Conservation (phyloP, 2,113 vertebrate genomes). For the Neopipo cinnamomea region DNA sequence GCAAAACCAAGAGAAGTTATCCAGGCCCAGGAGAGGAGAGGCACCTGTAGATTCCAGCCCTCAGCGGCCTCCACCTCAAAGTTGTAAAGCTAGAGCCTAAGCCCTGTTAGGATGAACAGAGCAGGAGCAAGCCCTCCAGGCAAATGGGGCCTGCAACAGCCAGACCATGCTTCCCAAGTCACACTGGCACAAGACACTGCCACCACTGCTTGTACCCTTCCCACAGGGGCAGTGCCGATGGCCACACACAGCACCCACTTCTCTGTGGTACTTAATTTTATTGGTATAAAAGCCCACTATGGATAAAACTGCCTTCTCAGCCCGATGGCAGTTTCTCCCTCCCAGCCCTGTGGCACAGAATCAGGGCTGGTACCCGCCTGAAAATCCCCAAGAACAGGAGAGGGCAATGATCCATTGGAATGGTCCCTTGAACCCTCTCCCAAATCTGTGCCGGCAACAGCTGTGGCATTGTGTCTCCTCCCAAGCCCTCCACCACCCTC, state of each 20-base stretch:
- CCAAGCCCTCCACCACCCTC: not conserved
- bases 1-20: not conserved
- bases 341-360: not conserved
- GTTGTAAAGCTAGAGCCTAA: not conserved
- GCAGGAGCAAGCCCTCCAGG: not conserved
- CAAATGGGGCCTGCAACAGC: not conserved
- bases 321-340: not conserved
- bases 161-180: rapidly evolving
- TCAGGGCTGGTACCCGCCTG: not conserved
- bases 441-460: not conserved
- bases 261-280: constrained; percentile 21
- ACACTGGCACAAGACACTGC: not conserved
- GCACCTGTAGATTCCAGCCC: not conserved
- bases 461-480: not conserved
- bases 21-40: rapidly evolving
- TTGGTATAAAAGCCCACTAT: constrained; percentile 61
- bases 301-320: constrained; percentile 25
- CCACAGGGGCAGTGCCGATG: rapidly evolving
- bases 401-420: not conserved
- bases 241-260: not conserved
- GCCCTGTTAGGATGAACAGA: not conserved
- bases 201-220: not conserved
- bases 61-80: not conserved
- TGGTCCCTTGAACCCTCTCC: not conserved
- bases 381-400: constrained; percentile 16